Evolutionary conservation across 2,888 invertebrate species (phyloP).

Genomic region (Tetanocera ferruginea): DNA sequence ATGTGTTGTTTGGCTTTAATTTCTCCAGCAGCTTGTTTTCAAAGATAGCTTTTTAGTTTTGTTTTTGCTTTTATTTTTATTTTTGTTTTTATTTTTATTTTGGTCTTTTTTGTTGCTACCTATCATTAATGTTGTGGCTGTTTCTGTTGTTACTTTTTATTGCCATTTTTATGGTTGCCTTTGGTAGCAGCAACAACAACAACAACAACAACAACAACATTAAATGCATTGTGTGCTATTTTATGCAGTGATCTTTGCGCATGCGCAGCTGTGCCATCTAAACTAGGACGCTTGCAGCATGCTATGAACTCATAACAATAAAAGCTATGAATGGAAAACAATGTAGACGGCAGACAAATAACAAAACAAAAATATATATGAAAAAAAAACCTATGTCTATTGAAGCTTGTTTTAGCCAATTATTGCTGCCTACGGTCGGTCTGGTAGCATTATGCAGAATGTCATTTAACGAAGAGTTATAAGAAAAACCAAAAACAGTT

Average conservation of each 20-base stretch:
- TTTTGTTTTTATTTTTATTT: neutral
- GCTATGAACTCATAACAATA: neutral
- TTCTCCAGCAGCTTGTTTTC: conserved; percentile 4
- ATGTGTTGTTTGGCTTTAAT: neutral
- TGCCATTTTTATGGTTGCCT: neutral
- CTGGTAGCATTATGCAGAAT: too few species aligned
- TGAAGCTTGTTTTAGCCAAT: too few species aligned
- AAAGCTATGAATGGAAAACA: neutral
- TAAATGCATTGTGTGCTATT: conserved; percentile 13
- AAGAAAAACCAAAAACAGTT: too few species aligned
- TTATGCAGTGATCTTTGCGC: conserved; percentile 12
- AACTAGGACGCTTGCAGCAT: conserved; percentile 6
- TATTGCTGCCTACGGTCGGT: too few species aligned
- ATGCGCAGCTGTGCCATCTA: conserved; percentile 21
- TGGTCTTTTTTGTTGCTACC: neutral
- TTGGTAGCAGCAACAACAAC: neutral
- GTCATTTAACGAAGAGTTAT: too few species aligned
- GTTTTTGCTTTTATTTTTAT: neutral
- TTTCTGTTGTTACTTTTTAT: neutral
- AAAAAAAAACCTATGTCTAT: too few species aligned
- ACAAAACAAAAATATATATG: too few species aligned
- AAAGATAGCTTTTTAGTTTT: neutral
- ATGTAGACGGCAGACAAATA: neutral
- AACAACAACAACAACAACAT: neutral
- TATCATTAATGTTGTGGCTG: neutral